Evolutionary conservation across 2,888 invertebrate species (phyloP).

Genomic region (Amblyjoppa fuscipennis): DNA sequence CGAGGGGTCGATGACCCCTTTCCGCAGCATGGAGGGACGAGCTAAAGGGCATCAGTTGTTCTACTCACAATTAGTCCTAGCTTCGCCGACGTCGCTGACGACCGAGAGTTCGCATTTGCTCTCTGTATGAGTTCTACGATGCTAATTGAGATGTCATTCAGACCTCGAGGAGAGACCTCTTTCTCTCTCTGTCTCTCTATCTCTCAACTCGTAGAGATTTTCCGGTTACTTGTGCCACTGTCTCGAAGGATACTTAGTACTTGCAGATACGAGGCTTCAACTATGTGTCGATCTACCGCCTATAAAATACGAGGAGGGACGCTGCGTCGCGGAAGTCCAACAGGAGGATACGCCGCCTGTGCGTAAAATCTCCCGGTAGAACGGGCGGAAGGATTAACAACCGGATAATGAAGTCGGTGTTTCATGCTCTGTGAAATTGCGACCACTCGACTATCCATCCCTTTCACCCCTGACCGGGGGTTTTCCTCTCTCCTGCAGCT

Average conservation of each 20-base stretch:
- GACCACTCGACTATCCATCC: constrained; percentile 69
- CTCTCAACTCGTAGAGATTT: constrained; percentile 51
- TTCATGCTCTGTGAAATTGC: constrained; percentile 84
- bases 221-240: constrained; percentile 49
- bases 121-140: constrained; percentile 35
- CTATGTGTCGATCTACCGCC: constrained; percentile 41
- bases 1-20: constrained; percentile 57
- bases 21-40: constrained; percentile 37
- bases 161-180: constrained; percentile 44
- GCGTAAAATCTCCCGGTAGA: constrained; percentile 64
- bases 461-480: constrained; percentile 73
- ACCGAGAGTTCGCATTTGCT: constrained; percentile 37
- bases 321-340: constrained; percentile 58
- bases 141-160: constrained; percentile 66
- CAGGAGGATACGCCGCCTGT: constrained; percentile 52
- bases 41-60: constrained; percentile 64
- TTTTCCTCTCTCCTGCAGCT: constrained; percentile 18
- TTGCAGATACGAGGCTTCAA: constrained; percentile 44
- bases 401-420: constrained; percentile 85
- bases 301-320: background rate
- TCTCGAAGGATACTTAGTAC: constrained; percentile 56
- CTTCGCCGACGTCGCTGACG: constrained; percentile 48
- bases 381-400: constrained; percentile 82
- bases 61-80: constrained; percentile 65
- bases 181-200: constrained; percentile 32